Evolutionary conservation across 2,797 vertebrate species (phyloP).

Genomic region (Lutjanus argentimaculatus): DNA sequence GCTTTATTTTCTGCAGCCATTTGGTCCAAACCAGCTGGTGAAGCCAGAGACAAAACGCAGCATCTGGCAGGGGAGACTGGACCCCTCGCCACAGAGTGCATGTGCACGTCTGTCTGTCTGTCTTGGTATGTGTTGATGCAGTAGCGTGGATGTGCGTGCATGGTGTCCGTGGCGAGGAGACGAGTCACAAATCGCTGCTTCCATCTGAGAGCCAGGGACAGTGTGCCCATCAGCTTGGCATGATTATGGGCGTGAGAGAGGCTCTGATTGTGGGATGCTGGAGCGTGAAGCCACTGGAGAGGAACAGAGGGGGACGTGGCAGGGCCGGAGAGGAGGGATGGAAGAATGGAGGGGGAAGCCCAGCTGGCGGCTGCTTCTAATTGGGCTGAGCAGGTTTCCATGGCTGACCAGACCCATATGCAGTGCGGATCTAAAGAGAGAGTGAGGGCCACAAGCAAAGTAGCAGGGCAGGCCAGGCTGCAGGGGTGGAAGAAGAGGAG

Average conservation of each 20-base stretch:
- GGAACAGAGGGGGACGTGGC: slow-evolving; percentile 63
- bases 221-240: slow-evolving; percentile 72
- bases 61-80: slow-evolving; percentile 66
- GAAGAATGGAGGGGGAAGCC: slow-evolving; percentile 73
- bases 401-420: slow-evolving; percentile 85
- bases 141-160: slow-evolving; percentile 29
- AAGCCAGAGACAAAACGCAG: slow-evolving; percentile 65
- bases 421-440: slow-evolving; percentile 61
- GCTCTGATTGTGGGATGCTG: slow-evolving; percentile 77
- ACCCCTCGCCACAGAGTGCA: slow-evolving; percentile 13
- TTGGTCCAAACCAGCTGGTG: slow-evolving; percentile 66
- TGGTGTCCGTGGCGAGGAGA: slow-evolving; percentile 41
- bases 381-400: slow-evolving; percentile 84
- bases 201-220: slow-evolving; percentile 62
- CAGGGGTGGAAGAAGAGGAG: slow-evolving; percentile 18
- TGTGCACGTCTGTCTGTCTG: slow-evolving; percentile 20
- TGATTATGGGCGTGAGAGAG: slow-evolving; percentile 74
- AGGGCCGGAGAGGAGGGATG: slow-evolving; percentile 52
- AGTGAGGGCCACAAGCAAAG: slow-evolving; percentile 66
- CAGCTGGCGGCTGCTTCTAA: slow-evolving; percentile 85
- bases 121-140: slow-evolving; percentile 48
- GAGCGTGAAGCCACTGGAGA: slow-evolving; percentile 70
- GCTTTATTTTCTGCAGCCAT: slow-evolving; percentile 60
- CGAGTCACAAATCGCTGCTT: slow-evolving; percentile 69
- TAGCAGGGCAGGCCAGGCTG: slow-evolving; percentile 62